Evolutionary conservation across 2,888 invertebrate species (phyloP), one percentile per base, ranked within the genome.

Genomic region (Chymomyza procnemis): DNA sequence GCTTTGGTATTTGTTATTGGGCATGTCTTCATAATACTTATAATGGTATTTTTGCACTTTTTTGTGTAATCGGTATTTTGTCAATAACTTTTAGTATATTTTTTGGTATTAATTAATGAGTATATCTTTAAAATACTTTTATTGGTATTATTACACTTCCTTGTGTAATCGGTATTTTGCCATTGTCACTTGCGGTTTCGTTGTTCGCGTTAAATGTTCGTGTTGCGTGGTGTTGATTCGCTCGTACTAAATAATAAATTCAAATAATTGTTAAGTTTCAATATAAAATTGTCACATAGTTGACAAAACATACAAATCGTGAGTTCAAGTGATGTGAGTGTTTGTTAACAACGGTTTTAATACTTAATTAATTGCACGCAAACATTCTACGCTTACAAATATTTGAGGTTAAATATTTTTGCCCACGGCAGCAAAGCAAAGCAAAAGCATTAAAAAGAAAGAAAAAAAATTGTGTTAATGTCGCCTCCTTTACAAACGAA

Each of bases 361-460:
- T 41, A 1, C 12, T 41, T 3, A 2, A 41, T 26, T 26, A 41
- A 12, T 41, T 41, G 12, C 34, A n/a, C n/a, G n/a, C 34, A 12
- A 9, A 34, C 34, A 41, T 41, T 41, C 12, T 41, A 4, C 34
- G 34, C 12, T 78, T 55, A 47, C n/a, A 69, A 66, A 79, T 71
- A 65, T 87, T 87, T 81, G 80, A 81, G 80, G 87, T 82, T 87
- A 87, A 71, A 67, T 48, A 55, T 60, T 73, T 61, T 75, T 83
- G 78, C 66, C 83, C 78, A 83, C 82, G 73, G 76, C 62, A 69
- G 79, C 76, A 86, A 54, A 52, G 18, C 18, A 16, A 54, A n/a
- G n/a, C n/a, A n/a, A n/a, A n/a, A n/a, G n/a, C n/a, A n/a, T n/a
- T n/a, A n/a, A n/a, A n/a, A n/a, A n/a, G n/a, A 48, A 16, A 48